Evolutionary conservation across 2,113 vertebrate species (phyloP).

Genomic region (Capreolus pygargus): DNA sequence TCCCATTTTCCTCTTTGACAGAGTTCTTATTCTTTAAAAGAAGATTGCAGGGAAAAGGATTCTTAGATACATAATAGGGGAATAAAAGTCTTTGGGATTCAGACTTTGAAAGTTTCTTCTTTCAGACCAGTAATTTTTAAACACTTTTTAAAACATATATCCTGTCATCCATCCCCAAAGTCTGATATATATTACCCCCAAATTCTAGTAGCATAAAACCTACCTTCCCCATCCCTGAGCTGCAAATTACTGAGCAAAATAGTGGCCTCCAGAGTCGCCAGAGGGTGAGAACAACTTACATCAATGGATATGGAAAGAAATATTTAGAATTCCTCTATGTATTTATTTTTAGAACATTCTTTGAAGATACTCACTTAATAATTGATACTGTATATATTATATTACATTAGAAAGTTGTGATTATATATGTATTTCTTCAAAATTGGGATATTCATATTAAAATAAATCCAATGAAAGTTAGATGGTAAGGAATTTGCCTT

Average conservation of each 20-base stretch:
- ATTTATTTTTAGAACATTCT: background rate
- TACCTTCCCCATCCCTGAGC: accelerated
- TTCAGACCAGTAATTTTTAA: background rate
- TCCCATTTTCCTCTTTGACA: background rate
- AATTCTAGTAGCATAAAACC: background rate
- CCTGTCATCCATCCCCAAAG: background rate
- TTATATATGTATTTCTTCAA: background rate
- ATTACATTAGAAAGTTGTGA: background rate
- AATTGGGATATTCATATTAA: background rate
- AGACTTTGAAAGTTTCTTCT: background rate
- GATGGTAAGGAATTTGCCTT: background rate
- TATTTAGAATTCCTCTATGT: background rate
- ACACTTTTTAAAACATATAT: background rate
- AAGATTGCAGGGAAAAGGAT: background rate
- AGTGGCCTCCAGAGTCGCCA: background rate
- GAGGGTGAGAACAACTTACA: background rate
- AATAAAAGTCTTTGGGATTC: background rate
- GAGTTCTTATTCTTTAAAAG: background rate
- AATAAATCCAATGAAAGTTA: background rate
- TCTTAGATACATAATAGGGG: background rate
- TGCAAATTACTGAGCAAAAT: background rate
- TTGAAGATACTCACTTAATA: background rate
- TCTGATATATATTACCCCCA: background rate
- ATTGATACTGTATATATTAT: background rate
- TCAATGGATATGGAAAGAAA: background rate